Evolutionary conservation across 2,797 vertebrate genomes (phyloP).

Genomic region (Dallia pectoralis): DNA sequence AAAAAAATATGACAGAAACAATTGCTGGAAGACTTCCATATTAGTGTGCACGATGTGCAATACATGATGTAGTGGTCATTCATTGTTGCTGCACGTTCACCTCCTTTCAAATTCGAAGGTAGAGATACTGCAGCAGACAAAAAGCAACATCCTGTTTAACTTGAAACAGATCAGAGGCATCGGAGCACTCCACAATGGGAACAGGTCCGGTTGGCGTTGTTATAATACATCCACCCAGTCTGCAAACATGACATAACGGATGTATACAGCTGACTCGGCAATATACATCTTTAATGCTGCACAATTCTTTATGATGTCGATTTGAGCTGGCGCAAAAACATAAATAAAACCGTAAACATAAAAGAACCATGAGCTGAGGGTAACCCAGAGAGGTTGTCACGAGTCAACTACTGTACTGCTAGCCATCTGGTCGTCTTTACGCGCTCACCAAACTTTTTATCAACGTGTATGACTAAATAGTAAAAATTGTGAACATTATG

Average conservation of each 20-base stretch:
- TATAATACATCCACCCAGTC: not conserved
- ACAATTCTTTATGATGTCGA: not conserved
- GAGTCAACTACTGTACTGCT: not conserved
- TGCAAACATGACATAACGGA: slow-evolving; percentile 2
- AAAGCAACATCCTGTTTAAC: slow-evolving; percentile 3
- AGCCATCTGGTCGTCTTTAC: not conserved
- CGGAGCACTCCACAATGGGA: not conserved
- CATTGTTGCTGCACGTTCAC: not conserved
- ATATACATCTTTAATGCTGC: not conserved
- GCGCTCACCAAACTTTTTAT: slow-evolving; percentile 4
- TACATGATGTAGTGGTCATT: not conserved
- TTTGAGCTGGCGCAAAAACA: not conserved
- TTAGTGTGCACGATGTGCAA: not conserved
- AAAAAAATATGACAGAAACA: not conserved
- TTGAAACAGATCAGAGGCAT: not conserved
- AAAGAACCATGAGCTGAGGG: not conserved
- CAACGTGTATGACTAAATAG: not conserved
- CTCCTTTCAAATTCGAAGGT: not conserved
- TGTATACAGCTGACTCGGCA: not conserved
- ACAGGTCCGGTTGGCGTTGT: not conserved
- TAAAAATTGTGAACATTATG: not conserved
- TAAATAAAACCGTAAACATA: not conserved
- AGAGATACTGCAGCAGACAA: not conserved
- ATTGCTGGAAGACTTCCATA: not conserved
- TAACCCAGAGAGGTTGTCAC: not conserved